Base-by-base conservation (phyloP, 2,888 invertebrate genomes). In the Rapana venosa region DNA sequence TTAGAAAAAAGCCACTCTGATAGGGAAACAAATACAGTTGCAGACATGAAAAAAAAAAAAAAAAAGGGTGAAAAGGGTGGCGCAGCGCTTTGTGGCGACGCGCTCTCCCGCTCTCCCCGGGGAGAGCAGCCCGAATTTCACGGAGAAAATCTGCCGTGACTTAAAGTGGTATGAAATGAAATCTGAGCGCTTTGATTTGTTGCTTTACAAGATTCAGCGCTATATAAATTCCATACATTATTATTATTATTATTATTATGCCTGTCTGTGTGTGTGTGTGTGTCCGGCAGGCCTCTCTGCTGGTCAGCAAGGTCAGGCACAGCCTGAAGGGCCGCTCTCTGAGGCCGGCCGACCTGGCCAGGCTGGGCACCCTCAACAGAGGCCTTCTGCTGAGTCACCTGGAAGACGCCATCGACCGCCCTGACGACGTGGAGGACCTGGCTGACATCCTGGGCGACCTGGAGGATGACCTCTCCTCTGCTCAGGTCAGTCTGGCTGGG, bases 361-460 rank as follows among this genome's bases (percentile, higher is more conserved):
- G 32, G n/a, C 88, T 92, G 87, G 91, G 91, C 30, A 88, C 87
- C n/a, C 85, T 92, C 26, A 89, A 89, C 66, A 70, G 87, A 4
- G 92, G 92, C 22, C 89, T 92, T n/a, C 85, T 91, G 32, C 91
- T 91, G 61, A 87, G 88, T 22, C 91, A 92, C 79, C 70, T 92
- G 35, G 90, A 91, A 77, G 90, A 90, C 36, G 88, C 91, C 74
- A 79, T 88, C 22, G 88, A 89, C 47, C 87, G 89, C 47, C 87
- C 83, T 47, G 91, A 91, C 20, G 91, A 92, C 56, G 90, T 92
- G 20, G 81, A 91, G 35, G 90, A 91, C 61, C 88, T 91, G 0
- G 91, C 90, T 70, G 91, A 90, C 77, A 86, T 90, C 6, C 88
- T 92, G 30, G 88, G 90, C 22, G 92, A 92, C 87, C 79, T 84